Evolutionary conservation across 2,888 invertebrate species (phyloP).

Genomic region (Andrena fulva): DNA sequence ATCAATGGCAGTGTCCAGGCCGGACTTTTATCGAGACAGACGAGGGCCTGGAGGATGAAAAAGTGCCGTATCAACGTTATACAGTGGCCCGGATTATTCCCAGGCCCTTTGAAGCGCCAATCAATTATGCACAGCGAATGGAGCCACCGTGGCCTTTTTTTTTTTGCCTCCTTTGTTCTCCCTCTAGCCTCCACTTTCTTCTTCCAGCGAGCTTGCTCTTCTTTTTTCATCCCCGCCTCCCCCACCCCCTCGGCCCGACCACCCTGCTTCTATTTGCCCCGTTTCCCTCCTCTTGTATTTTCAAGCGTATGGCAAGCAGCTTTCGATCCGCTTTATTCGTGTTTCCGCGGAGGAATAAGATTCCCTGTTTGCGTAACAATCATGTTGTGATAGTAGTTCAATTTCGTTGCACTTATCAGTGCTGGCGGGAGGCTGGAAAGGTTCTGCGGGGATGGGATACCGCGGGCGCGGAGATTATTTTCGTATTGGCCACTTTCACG

Average conservation of each 20-base stretch:
- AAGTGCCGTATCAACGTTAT: constrained; percentile 60
- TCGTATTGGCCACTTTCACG: constrained; percentile 26
- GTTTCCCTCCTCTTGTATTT: not conserved
- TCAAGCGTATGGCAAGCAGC: constrained; percentile 2
- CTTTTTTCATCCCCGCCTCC: not conserved
- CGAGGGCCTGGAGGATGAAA: constrained; percentile 35
- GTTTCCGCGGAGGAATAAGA: not conserved
- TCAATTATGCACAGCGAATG: constrained; percentile 71
- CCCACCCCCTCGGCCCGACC: too few species aligned
- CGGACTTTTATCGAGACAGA: constrained; percentile 53
- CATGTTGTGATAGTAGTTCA: not conserved
- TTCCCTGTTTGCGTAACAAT: constrained; percentile 3
- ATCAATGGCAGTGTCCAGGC: constrained; percentile 51
- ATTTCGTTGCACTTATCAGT: constrained; percentile 5
- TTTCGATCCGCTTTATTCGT: not conserved
- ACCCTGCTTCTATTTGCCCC: not conserved
- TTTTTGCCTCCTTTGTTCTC: constrained; percentile 39
- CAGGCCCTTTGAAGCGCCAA: constrained; percentile 70
- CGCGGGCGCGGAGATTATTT: constrained; percentile 50
- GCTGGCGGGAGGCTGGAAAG: not conserved
- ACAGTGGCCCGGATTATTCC: constrained; percentile 64
- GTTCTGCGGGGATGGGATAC: not conserved
- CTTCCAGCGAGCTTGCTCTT: constrained; percentile 1
- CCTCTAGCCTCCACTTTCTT: constrained; percentile 6
- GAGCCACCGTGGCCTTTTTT: constrained; percentile 45